Conservation (phyloP, 37 sponge, comb jelly and placozoan genomes). For the Agelas oroides region DNA sequence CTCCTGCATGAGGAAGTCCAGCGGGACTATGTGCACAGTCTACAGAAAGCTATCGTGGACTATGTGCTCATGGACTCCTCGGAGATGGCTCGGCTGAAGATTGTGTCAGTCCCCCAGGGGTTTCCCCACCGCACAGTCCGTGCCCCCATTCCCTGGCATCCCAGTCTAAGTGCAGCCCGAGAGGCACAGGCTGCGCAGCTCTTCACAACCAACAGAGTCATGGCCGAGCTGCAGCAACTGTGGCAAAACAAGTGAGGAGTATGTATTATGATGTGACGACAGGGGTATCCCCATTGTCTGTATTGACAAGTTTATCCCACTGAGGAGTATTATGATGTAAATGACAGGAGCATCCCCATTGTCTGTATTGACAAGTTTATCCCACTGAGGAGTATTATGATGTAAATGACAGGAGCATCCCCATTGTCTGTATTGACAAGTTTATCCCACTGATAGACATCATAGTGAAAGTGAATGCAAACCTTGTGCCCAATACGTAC, state of each 20-base stretch:
- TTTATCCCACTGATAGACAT: background rate
- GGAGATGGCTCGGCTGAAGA: slow-evolving; percentile 81
- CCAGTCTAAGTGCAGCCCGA: slow-evolving; percentile 6
- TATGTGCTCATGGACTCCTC: slow-evolving; percentile 86
- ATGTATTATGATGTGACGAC: background rate
- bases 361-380: background rate
- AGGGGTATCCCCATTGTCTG: background rate
- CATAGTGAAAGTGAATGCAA: too few relatives aligned
- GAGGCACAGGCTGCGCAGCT: slow-evolving; percentile 66
- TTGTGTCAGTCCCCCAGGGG: slow-evolving; percentile 57
- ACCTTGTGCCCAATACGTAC: too few relatives aligned
- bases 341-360: too few relatives aligned
- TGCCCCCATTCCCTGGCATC: slow-evolving; percentile 93
- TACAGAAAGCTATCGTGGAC: slow-evolving; percentile 85
- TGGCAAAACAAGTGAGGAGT: slow-evolving; percentile 83
- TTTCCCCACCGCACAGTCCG: slow-evolving; percentile 62
- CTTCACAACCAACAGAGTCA: slow-evolving; percentile 77
- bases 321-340: too few relatives aligned
- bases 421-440: background rate
- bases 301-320: background rate
- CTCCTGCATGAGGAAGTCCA: slow-evolving; percentile 72
- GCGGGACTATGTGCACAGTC: slow-evolving; percentile 76
- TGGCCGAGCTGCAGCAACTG: slow-evolving; percentile 73
- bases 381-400: background rate
- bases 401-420: too few relatives aligned